Evolutionary conservation across 2,888 invertebrate species (phyloP).

Genomic region (Crioceris asparagi): DNA sequence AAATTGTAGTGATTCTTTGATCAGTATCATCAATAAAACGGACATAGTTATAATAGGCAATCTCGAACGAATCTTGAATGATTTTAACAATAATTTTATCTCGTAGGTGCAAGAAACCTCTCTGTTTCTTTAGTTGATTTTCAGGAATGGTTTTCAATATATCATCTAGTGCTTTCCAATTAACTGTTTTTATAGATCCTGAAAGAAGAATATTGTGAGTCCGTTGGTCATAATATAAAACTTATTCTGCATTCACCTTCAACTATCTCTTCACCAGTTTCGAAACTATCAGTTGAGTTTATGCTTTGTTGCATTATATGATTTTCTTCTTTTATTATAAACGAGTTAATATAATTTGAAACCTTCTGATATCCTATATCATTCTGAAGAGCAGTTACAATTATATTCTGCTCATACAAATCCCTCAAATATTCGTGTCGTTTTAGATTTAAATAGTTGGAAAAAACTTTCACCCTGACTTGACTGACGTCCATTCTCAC

Average conservation of each 20-base stretch:
- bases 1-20: conserved; percentile 42
- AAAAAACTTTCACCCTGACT: conserved; percentile 46
- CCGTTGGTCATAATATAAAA: no score
- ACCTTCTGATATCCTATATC: conserved; percentile 43
- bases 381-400: conserved; percentile 48
- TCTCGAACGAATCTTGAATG: conserved; percentile 42
- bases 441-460: conserved; percentile 47
- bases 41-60: conserved; percentile 43
- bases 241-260: no score
- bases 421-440: conserved; percentile 46
- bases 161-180: conserved; percentile 36
- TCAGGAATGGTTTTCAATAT: conserved; percentile 50
- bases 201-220: no score
- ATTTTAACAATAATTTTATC: conserved; percentile 51
- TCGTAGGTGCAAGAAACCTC: conserved; percentile 45
- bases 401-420: conserved; percentile 46
- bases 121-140: conserved; percentile 41
- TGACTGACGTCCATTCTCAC: conserved; percentile 39
- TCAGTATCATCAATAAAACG: conserved; percentile 43
- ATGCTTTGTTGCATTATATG: conserved; percentile 14
- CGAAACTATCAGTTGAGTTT: conserved; percentile 23
- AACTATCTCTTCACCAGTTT: conserved; percentile 29
- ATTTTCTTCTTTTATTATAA: conserved; percentile 22
- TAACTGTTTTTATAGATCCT: conserved; percentile 25
- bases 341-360: conserved; percentile 38